Evolutionary conservation across 23 tunicate genomes (phyloP), one percentile per base, ranked within the genome.

Genomic region (Trididemnum nubilum): DNA sequence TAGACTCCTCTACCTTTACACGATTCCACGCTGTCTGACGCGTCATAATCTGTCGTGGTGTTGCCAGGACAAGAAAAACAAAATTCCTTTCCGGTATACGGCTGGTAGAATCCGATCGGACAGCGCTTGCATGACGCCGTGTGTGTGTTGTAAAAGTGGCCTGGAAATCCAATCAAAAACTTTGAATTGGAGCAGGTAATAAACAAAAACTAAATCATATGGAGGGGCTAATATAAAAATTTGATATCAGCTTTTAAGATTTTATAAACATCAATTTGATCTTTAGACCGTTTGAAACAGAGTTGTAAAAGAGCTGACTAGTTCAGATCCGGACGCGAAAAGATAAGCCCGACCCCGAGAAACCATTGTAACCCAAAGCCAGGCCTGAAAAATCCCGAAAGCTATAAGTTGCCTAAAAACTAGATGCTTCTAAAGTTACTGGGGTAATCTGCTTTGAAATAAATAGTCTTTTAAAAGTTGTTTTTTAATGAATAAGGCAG

Each of bases 1-100:
- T n/a, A n/a, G n/a, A 9, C 9, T 44, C 54, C 67, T n/a, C 73
- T 77, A 92, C 97, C 83, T 86, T 92, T 92, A 85, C 97, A 92
- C 23, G 81, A 73, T n/a, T 86, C 79, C 0, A 87, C 65, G 32
- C 34, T 39, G 3, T 81, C 77, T 15, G 91, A 77, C 1, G 87
- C 98, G 65, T 87, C 98, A 31, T 59, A 79, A 59, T 87, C 90
- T 29, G 98, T 93, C 0, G 81, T 84, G 23, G 92, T 83, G 64
- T 83, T 84, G 0, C 83, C 89, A 39, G 98, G 98, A 34, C 98
- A 93, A 2, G 79, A 37, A 73, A 85, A 65, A 76, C 98, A 93
- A 44, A 60, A 87, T 26, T 83, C 71, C 35, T 83, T 60, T 15
- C 89, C 89, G 23, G 66, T 24, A 34, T 87, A 34, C 0, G 89